phyloP scores from a whole-genome alignment of 2,888 invertebrate species.

The Petrolisthes cinctipes region DNA sequence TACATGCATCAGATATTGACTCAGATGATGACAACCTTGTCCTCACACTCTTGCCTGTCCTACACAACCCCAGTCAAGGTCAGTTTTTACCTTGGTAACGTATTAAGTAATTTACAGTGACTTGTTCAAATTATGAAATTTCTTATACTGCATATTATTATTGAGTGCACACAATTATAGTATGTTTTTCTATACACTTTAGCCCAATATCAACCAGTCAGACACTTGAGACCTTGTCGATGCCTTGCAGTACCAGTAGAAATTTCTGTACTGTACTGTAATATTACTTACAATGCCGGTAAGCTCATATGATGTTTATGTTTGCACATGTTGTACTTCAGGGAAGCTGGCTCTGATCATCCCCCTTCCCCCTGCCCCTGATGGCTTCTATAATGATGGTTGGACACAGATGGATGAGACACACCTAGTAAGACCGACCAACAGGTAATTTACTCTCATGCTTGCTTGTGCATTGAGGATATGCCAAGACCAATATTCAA shows the following conservation, averaged over 20 bases:
- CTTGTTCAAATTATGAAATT: too few relatives aligned
- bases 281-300: not conserved
- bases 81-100: too few relatives aligned
- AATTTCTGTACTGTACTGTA: not conserved
- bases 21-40: conserved; percentile 59
- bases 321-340: conserved; percentile 11
- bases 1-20: conserved; percentile 60
- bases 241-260: not conserved
- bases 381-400: conserved; percentile 64
- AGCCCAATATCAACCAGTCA: not conserved
- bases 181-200: not conserved
- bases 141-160: too few relatives aligned
- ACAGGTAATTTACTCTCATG: conserved; percentile 35
- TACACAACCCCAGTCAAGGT: conserved; percentile 58
- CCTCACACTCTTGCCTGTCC: conserved; percentile 52
- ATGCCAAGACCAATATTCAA: too few relatives aligned
- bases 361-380: conserved; percentile 61
- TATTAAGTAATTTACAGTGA: too few relatives aligned
- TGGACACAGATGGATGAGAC: conserved; percentile 65
- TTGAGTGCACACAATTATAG: too few relatives aligned
- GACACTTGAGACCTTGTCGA: not conserved
- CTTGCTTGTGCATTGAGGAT: too few relatives aligned
- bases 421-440: conserved; percentile 60
- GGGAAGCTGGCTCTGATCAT: conserved; percentile 59
- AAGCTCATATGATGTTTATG: not conserved